Evolutionary conservation across 2,888 invertebrate species (phyloP).

Genomic region (Heterodera filipjevi): DNA sequence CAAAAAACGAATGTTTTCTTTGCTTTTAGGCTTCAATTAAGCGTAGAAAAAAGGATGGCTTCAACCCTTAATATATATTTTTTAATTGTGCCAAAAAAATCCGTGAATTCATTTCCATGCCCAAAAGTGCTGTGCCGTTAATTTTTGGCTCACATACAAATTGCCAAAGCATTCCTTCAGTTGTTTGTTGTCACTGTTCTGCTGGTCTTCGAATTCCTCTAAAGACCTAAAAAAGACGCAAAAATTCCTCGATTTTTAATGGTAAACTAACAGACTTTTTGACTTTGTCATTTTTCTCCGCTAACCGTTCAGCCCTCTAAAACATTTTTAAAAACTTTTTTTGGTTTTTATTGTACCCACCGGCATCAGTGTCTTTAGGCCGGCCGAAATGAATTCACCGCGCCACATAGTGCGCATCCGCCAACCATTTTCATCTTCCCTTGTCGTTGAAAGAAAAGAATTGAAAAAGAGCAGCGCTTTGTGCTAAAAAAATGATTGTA

Average conservation of each 20-base stretch:
- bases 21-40: too few species aligned
- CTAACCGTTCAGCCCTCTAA: constrained; percentile 4
- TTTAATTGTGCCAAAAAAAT: background rate
- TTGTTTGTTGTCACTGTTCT: constrained; percentile 31
- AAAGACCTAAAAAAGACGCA: background rate
- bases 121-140: too few species aligned
- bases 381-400: constrained; percentile 32
- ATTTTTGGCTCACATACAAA: constrained; percentile 17
- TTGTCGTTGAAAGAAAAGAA: constrained; percentile 21
- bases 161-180: constrained; percentile 26
- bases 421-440: constrained; percentile 31
- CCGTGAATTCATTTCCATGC: too few species aligned
- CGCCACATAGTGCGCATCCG: constrained; percentile 36
- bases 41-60: too few species aligned
- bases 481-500: constrained; percentile 32
- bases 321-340: background rate
- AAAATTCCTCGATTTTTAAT: background rate
- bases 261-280: background rate
- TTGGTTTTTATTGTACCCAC: constrained; percentile 18
- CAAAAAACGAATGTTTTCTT: too few species aligned
- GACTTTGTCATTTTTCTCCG: background rate
- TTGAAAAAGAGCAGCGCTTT: constrained; percentile 36
- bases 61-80: too few species aligned
- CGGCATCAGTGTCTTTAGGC: constrained; percentile 32
- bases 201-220: constrained; percentile 27